Base-by-base conservation (phyloP, 2,888 invertebrate genomes). In the Tetragonula carbonaria region DNA sequence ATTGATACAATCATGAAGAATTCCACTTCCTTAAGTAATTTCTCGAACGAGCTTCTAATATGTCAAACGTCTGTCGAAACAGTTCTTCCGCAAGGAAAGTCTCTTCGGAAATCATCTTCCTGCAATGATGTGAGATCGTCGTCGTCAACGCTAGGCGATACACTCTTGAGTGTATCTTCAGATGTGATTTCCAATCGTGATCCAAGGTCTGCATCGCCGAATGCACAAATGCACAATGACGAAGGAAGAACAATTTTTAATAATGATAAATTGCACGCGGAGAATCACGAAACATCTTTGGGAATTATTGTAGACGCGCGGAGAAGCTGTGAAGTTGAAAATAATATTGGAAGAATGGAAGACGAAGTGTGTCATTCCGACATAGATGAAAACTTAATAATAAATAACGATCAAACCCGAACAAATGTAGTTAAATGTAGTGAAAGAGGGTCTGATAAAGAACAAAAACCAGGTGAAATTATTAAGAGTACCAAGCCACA, bases 91-190 rank as follows among this genome's bases (percentile, higher is more conserved):
- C 21, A 57, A 70, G 63, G 74, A 6, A 65, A 70, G 21, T 55
- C 23, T 78, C 65, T 77, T 45, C 55, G 50, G 2, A 62, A 85
- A 62, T 85, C 71, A 62, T 70, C 74, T 51, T 85, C 85, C 13
- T 78, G 16, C 16, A 72, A 57, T 33, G 57, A 79, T 33, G 51
- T 66, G 4, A 72, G 72, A 14, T 23, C 28, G 59, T 65, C 76
- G 14, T 55, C 68, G 4, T 55, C 68, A 2, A n/a, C 14, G 28
- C 57, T 74, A 74, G 63, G 76, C 18, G n/a, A 75, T 62, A 38
- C 74, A 28, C 63, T 62, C 16, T 77, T 57, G 11, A 76, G 21
- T 75, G 16, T 14, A 59, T 57, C 71, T 33, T 62, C 59, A 21
- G 23, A 75, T 53, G 21, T 6, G 21, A 28, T 78, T 72, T 50